phyloP scores from a whole-genome alignment of 2,797 vertebrate genomes.

The Monodelphis domestica region DNA sequence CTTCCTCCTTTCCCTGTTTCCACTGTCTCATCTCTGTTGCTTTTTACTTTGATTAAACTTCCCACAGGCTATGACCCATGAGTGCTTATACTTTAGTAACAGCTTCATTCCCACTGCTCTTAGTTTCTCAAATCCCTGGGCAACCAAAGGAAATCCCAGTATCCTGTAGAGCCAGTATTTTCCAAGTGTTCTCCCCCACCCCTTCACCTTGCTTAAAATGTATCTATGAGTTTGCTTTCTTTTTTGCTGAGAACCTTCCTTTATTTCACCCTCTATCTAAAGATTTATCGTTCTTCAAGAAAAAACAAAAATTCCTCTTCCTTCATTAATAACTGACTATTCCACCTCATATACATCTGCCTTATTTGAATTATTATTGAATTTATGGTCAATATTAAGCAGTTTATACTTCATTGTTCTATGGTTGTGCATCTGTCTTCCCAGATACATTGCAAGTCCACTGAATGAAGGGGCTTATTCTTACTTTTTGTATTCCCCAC shows the following conservation, averaged over 20 bases:
- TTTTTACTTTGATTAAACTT: not conserved
- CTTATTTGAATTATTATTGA: slow-evolving; percentile 9
- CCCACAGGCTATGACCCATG: not conserved
- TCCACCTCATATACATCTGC: slow-evolving; percentile 38
- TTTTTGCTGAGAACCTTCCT: not conserved
- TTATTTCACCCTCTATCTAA: slow-evolving; percentile 18
- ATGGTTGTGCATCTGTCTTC: not conserved
- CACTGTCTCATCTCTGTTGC: not conserved
- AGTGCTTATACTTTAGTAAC: not conserved
- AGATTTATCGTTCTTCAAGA: slow-evolving; percentile 19
- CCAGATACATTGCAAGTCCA: not conserved
- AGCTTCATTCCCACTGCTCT: not conserved
- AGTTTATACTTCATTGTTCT: slow-evolving; percentile 40
- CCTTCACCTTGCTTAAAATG: not conserved
- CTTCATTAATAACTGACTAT: slow-evolving; percentile 36
- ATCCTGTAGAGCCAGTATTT: not conserved
- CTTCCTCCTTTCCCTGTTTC: not conserved
- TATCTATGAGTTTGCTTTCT: not conserved
- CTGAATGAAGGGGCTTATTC: not conserved
- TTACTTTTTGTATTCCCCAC: not conserved
- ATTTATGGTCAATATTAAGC: slow-evolving; percentile 32
- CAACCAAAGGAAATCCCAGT: not conserved
- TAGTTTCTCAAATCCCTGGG: not conserved
- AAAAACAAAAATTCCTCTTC: slow-evolving; percentile 29
- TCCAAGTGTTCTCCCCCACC: not conserved